Base-by-base conservation (phyloP, 2,113 vertebrate genomes). In the Podarcis muralis region DNA sequence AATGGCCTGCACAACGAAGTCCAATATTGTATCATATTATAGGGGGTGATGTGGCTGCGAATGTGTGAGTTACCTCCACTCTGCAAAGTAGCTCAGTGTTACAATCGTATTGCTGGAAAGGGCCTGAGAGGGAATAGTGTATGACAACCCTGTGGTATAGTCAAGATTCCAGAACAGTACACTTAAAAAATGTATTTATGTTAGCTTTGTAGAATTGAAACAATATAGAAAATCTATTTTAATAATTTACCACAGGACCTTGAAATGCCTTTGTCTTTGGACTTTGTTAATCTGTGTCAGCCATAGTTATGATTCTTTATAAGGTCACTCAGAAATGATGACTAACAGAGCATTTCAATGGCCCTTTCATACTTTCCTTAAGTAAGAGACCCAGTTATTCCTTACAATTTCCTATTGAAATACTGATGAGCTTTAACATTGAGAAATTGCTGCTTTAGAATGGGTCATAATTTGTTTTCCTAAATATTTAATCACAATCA, bases 281-380 rank as follows among this genome's bases (percentile, higher is more conserved):
- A 3, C 32, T 90, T 95, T 6, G 84, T 84, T 90, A 16, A 53
- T 15, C 18, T 72, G 4, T 81, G 32, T 91, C 59, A 11, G 62
- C 80, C 87, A n/a, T 0, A 0, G 22, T 37, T 57, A 8, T 78
- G 25, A 23, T 89, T 78, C 79, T 27, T 12, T 43, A 1, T 20
- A 23, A 79, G 66, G 40, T 78, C 4, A 16, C 82, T 90, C 11
- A 5, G 5, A 6, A 6, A 75, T 62, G 76, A 48, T 81, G 81
- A 37, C 0, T 87, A 88, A 48, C 12, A 74, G 66, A 86, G 4
- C 25, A 22, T 92, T 89, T 84, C 4, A 35, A 35, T 30, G 69
- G 83, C 80, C 13, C 23, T 87, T 13, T 87, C 83, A 90, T 83
- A 68, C 89, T 80, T 85, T 43, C 4, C 4, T 68, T 22, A 87